phyloP scores from a whole-genome alignment of 1,140 invertebrate species.

The Nephotettix cincticeps region DNA sequence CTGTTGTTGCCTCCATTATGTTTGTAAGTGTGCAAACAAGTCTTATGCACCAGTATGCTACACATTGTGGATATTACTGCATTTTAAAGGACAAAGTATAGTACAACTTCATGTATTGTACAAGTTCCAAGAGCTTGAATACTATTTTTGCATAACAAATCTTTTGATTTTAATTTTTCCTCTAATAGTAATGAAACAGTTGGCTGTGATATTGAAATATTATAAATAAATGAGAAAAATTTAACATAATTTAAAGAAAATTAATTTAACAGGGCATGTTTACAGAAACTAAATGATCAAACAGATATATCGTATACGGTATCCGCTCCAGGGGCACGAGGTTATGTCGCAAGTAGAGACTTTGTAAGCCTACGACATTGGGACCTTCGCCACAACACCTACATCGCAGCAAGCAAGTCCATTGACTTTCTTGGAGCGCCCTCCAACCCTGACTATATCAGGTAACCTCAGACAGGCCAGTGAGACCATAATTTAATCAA shows the following conservation, averaged over 20 bases:
- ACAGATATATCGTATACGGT: constrained; percentile 5
- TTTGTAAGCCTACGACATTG: constrained; percentile 1
- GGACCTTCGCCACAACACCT: background rate
- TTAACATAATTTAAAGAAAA: background rate
- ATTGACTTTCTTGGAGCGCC: background rate
- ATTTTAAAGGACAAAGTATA: too few relatives aligned
- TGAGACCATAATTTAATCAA: too few relatives aligned
- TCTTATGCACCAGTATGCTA: too few relatives aligned
- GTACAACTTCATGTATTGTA: background rate
- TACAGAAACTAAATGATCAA: constrained; percentile 8
- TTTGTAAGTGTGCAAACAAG: too few relatives aligned
- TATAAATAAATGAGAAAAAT: background rate
- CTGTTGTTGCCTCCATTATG: too few relatives aligned
- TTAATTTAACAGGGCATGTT: background rate
- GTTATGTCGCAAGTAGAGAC: background rate
- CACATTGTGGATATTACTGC: too few relatives aligned
- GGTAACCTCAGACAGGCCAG: background rate
- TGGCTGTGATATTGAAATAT: background rate
- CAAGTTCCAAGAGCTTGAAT: background rate
- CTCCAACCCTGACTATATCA: background rate
- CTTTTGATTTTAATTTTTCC: background rate
- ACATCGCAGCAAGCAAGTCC: background rate
- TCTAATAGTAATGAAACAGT: too few relatives aligned
- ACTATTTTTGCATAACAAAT: too few relatives aligned
- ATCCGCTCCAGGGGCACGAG: background rate